Evolutionary conservation across 2,888 invertebrate genomes (phyloP), one percentile per base, ranked within the genome.

Genomic region (Spicauda simplicius): DNA sequence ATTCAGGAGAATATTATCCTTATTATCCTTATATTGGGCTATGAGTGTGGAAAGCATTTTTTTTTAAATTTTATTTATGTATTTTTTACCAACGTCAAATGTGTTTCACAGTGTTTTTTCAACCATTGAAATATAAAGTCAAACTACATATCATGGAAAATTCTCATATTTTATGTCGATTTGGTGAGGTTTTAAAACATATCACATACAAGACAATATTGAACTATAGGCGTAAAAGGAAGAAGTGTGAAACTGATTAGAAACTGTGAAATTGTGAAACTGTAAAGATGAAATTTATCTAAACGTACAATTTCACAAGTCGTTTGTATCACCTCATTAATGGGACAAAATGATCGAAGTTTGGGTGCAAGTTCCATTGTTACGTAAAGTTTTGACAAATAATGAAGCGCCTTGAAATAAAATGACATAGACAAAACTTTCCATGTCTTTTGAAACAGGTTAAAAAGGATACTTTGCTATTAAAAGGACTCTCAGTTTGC

Each of bases 321-420:
- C 50, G 50, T 50, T 50, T 50, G 50, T 18, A 50, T 18, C 18
- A 18, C 50, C 50, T 18, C 50, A 50, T 50, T 50, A 50, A 50
- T n/a, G 50, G 50, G 50, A 45, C 10, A 10, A 16, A 18, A 16
- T 6, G 14, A 50, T 18, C 50, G 10, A 50, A 50, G 10, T 50
- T 50, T 48, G 16, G 48, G 50, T 18, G 18, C 18, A 50, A 50
- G 50, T 50, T 50, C 18, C 50, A 50, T 50, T 50, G 50, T 50
- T 50, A 50, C 50, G 50, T 18, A 18, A 50, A 50, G 20, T 18
- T 64, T 57, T 61, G 14, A 53, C 48, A 14, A 67, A 20, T 12
- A 48, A 41, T 48, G 3, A 37, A 50, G 50, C 2, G 50, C 50
- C 18, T 50, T 50, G 10, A 19, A n/a, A 45, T 52, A 57, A 37